Evolutionary conservation across 2,888 invertebrate genomes (phyloP), one percentile per base, ranked within the genome.

Genomic region (Drosophila nigritarsus): DNA sequence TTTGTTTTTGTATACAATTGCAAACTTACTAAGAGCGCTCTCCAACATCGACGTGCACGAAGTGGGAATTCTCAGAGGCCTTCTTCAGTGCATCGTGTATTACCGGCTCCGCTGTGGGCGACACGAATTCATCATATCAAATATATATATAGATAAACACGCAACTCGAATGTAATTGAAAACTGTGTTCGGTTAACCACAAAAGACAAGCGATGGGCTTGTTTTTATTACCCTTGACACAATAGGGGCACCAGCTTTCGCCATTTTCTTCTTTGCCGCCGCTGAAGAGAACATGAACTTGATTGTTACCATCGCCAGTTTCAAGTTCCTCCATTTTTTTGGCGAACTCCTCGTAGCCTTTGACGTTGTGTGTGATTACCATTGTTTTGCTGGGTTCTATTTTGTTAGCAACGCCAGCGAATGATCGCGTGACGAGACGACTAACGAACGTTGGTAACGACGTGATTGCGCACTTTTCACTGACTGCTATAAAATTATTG

Each of bases 221-320:
- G 27, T n/a, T n/a, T n/a, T 30, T 36, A 40, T 68, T 94, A 97
- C 97, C 97, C 94, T 94, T 94, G 18, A 96, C 96, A 93, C 98
- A 98, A 92, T 98, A 98, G 0, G 96, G 95, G 90, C 98, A 98
- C 98, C 98, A 98, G 92, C 97, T 98, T 64, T 94, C 92, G 0
- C 97, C 97, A 80, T 94, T 92, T 66, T 93, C 93, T 36, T 92
- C 90, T 78, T 93, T 93, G 34, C 92, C 93, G 11, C 93, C 93
- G 51, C 92, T 92, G 70, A 93, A 93, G 0, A 93, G 83, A 0
- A 93, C 91, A 83, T 93, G 92, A 38, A 93, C 92, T 4, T 89
- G 78, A 70, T 92, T 88, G 24, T 91, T 91, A 18, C 82, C 74
- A 9, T 75, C 78, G 8, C 67, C 63, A 7, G 64, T 79, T 78